Percentiles rank a stretch among this genome's conserved stretches.
These are phyloP conservation scores for Cassiopea andromeda DNA, from an alignment of 30 jellyfish, hydroid and myxozoan genomes.

Conservation along the genomic window DNA sequence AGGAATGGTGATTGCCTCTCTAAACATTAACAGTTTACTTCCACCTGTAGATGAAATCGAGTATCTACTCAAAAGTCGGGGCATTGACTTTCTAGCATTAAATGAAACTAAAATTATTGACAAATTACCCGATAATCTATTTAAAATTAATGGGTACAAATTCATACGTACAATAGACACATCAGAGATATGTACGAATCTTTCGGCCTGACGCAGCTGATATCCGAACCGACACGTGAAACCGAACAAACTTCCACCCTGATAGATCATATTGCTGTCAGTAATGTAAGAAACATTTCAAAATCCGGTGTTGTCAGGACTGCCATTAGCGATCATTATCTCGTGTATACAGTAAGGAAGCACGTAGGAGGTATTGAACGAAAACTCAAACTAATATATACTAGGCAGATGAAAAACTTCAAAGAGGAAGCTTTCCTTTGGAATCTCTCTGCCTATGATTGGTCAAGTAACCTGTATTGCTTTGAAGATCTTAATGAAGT, in stretches of 20 bases:
- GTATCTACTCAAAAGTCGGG: too few species aligned
- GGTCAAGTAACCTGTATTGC: neutral
- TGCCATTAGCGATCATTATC: slow-evolving; percentile 8
- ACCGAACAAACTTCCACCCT: slow-evolving; percentile 13
- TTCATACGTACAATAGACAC: neutral
- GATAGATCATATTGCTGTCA: slow-evolving; percentile 26
- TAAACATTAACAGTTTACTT: too few species aligned
- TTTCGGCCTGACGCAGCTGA: slow-evolving; percentile 19
- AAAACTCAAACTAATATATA: neutral
- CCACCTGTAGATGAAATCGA: too few species aligned
- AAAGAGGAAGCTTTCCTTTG: neutral
- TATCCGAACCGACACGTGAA: slow-evolving; percentile 21
- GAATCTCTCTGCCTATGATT: slow-evolving; percentile 4
- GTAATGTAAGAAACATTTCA: slow-evolving; percentile 2
- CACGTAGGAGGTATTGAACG: neutral
- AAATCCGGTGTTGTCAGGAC: slow-evolving; percentile 22
- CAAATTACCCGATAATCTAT: too few species aligned
- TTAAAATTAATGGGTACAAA: neutral
- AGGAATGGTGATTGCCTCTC: too few species aligned
- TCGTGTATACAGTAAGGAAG: neutral
- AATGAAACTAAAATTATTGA: too few species aligned
- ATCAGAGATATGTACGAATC: neutral
- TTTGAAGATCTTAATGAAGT: neutral
- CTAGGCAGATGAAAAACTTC: slow-evolving; percentile 7
- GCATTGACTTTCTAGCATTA: too few species aligned